Conservation (phyloP, 2,797 vertebrate genomes). For the Ataeniobius toweri region DNA sequence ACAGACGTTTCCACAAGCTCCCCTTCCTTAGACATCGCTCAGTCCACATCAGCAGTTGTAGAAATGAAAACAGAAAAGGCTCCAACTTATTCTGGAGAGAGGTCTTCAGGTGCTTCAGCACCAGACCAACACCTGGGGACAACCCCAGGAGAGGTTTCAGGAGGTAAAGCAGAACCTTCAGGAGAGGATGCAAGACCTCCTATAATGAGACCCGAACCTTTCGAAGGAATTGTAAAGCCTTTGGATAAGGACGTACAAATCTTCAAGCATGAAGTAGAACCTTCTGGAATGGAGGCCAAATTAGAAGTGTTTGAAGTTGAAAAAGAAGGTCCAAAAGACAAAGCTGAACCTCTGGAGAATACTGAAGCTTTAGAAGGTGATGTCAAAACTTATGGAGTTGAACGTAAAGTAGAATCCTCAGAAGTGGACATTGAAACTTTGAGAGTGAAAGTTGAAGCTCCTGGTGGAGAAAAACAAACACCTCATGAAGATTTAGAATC, state of each 20-base stretch:
- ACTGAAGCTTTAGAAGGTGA: background rate
- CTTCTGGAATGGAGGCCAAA: no score
- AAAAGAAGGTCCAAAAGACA: background rate
- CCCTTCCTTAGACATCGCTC: conserved; percentile 4
- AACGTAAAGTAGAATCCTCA: background rate
- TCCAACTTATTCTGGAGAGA: background rate
- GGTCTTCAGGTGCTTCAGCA: background rate
- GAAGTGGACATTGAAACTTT: background rate
- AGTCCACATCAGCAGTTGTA: background rate
- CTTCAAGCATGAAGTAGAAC: background rate
- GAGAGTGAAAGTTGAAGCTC: background rate
- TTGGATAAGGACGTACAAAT: background rate
- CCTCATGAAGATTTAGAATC: background rate
- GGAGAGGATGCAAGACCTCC: background rate
- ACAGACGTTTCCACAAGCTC: conserved; percentile 12
- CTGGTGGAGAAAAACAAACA: background rate
- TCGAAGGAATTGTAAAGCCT: background rate
- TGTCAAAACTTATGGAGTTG: background rate
- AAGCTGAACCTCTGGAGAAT: background rate
- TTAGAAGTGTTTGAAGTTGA: background rate
- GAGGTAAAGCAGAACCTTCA: background rate
- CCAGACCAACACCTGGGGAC: background rate
- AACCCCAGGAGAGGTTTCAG: background rate
- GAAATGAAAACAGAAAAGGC: conserved; percentile 18
- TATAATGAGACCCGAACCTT: background rate